Evolutionary conservation across 2,797 vertebrate genomes (phyloP), one percentile per base, ranked within the genome.

Genomic region (Podarcis siculus): DNA sequence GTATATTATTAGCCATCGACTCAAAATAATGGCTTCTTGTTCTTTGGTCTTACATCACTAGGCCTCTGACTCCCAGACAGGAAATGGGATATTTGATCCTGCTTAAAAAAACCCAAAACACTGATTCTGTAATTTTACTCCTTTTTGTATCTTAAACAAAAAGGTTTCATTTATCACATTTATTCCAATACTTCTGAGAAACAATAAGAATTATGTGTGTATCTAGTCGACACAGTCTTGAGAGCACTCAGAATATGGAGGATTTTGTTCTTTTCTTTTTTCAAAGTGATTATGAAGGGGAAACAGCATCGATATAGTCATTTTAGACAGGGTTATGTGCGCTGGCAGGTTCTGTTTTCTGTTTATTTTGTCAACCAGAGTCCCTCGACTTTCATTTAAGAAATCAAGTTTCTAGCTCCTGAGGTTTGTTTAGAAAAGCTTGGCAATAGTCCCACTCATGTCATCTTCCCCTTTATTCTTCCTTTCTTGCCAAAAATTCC

Each of bases 1-100:
- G 32, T 37, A 77, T 89, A n/a, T 79, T 80, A 42, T 6, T 83
- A 75, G 78, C 71, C 80, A 35, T 21, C 6, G 42, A 73, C 83
- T 87, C 89, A 80, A 86, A 30, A 87, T 75, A 73, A 85, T 7
- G 82, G 80, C 49, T 42, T 87, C 79, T 35, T 72, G 42, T 39
- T 80, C 5, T n/a, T 89, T 58, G 1, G 2, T 4, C n/a, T 75
- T 79, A 7, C 77, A 8, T 71, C 75, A 92, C 73, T 3, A 13
- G 25, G 35, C 30, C 49, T 86, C 83, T 72, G 67, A 17, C 2
- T 86, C 8, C 55, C 87, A 69, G 82, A 0, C 12, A 80, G 71
- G 72, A 88, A 84, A 69, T 78, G 39, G 21, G 1, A 79, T 76
- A 49, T 72, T 32, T 84, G 71, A 90, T 79, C 91, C 35, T 67